These are phyloP conservation scores for Rallus limicola DNA, from an alignment of 2,113 vertebrate species.

Conservation along the genomic window DNA sequence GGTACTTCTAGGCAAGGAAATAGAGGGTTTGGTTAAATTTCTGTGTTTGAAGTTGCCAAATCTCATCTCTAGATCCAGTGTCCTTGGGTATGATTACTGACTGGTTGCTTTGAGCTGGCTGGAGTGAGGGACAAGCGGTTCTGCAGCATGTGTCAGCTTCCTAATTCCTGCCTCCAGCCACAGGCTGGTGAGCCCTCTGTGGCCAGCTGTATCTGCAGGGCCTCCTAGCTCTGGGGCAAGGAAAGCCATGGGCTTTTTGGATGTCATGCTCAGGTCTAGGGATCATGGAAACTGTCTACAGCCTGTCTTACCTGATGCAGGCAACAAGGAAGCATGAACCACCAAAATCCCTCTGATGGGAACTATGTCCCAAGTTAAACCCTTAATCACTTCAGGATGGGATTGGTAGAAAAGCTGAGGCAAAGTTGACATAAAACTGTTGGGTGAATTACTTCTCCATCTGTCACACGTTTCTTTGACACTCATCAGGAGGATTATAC, in stretches of 20 bases:
- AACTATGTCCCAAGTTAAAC: not conserved
- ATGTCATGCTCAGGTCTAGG: not conserved
- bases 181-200: not conserved
- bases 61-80: not conserved
- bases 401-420: not conserved
- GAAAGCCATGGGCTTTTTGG: not conserved
- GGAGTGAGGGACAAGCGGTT: not conserved
- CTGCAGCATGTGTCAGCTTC: not conserved
- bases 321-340: not conserved
- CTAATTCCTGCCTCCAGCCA: not conserved
- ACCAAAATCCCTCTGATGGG: not conserved
- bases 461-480: not conserved
- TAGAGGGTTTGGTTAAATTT: not conserved
- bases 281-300: not conserved
- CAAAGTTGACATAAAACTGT: not conserved
- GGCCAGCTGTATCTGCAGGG: not conserved
- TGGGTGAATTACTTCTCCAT: not conserved
- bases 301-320: not conserved
- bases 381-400: not conserved
- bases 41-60: not conserved
- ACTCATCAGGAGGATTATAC: not conserved
- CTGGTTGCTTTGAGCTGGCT: not conserved
- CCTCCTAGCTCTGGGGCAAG: not conserved
- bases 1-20: not conserved
- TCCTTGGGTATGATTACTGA: not conserved